A percentile compares a stretch with the other conserved stretches of the same genome.
phyloP scores from a whole-genome alignment of 2,797 vertebrate species.

The Sorex maritimensis region DNA sequence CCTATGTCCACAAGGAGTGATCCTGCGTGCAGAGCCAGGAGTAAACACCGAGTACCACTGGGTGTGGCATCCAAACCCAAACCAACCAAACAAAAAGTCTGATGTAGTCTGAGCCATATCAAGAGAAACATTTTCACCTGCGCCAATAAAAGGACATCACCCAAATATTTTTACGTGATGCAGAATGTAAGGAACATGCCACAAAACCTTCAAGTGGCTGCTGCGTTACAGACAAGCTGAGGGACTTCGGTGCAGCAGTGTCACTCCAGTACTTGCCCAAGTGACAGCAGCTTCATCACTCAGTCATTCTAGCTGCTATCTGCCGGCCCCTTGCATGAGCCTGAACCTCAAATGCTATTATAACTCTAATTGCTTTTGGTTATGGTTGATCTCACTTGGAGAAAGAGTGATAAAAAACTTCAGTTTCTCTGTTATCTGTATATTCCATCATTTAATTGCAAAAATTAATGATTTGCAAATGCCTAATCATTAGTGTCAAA shows the following conservation, averaged over 20 bases:
- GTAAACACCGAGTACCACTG: no score
- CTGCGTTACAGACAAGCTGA: background rate
- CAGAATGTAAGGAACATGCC: background rate
- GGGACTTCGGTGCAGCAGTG: background rate
- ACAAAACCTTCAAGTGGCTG: background rate
- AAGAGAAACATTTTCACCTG: conserved; percentile 27
- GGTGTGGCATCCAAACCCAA: no score
- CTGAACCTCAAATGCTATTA: conserved; percentile 77
- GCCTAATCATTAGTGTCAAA: conserved; percentile 84
- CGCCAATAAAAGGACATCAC: conserved; percentile 26
- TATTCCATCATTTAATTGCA: conserved; percentile 86
- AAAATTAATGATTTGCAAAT: conserved; percentile 87
- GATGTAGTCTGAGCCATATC: conserved; percentile 15
- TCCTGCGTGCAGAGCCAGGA: no score
- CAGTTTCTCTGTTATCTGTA: conserved; percentile 84
- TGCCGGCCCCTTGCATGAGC: conserved; percentile 56
- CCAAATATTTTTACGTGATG: background rate
- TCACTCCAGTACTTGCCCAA: background rate
- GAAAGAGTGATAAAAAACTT: conserved; percentile 83
- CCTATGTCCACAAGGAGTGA: no score
- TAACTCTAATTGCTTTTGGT: conserved; percentile 85
- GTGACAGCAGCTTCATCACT: conserved; percentile 22
- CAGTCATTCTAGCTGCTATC: conserved; percentile 49
- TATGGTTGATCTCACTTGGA: conserved; percentile 85
- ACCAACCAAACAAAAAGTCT: background rate